Conservation (phyloP, 2,888 invertebrate species). For the Meandrusa payeni region DNA sequence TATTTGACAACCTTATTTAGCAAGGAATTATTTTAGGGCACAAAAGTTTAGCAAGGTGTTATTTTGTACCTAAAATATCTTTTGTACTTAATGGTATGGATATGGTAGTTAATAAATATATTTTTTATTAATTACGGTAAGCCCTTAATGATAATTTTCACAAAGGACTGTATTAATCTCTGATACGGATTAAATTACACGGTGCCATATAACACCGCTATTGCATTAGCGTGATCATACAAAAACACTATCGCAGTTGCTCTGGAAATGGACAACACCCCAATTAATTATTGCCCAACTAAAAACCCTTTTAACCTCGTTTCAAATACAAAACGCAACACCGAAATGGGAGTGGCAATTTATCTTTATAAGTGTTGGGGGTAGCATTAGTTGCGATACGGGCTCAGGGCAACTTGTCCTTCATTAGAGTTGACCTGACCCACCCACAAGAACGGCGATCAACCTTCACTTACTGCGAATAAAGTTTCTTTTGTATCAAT, state of each 20-base stretch:
- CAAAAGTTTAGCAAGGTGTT: too few relatives aligned
- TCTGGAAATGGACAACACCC: slow-evolving; percentile 50
- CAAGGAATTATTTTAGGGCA: too few relatives aligned
- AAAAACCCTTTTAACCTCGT: slow-evolving; percentile 65
- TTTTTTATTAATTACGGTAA: too few relatives aligned
- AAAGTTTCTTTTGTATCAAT: slow-evolving; percentile 8
- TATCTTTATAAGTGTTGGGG: slow-evolving; percentile 65
- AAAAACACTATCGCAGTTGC: slow-evolving; percentile 56
- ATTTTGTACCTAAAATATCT: too few relatives aligned
- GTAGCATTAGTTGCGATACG: slow-evolving; percentile 37
- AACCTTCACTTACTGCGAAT: slow-evolving; percentile 13
- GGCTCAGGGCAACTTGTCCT: slow-evolving; percentile 33
- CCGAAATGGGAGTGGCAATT: slow-evolving; percentile 54
- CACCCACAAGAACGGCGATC: slow-evolving; percentile 38
- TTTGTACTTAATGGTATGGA: too few relatives aligned
- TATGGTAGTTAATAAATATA: too few relatives aligned
- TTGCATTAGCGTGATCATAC: slow-evolving; percentile 23
- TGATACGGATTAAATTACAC: not conserved
- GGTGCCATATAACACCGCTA: not conserved
- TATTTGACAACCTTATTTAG: too few relatives aligned
- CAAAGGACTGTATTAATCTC: not conserved
- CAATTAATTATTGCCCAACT: slow-evolving; percentile 66
- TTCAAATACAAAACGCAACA: slow-evolving; percentile 47
- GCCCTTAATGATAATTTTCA: too few relatives aligned
- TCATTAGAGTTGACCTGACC: slow-evolving; percentile 54